Evolutionary conservation across 35 echinoderm and acorn worm genomes (phyloP), one percentile per base, ranked within the genome.

Genomic region (Holothuria glaberrima): DNA sequence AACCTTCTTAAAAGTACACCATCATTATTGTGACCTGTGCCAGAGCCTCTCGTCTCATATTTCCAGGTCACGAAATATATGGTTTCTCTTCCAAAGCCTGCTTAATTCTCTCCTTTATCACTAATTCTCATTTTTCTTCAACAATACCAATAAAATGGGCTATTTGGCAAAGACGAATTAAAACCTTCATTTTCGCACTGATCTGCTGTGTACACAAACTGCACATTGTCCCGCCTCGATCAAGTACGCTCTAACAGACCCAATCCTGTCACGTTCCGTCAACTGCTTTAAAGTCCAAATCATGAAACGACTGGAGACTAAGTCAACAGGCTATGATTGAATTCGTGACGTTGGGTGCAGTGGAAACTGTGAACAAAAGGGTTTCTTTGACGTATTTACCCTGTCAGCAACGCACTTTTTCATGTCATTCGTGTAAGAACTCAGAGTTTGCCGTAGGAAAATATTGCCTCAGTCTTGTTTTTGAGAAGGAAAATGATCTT

Each of bases 161-260:
- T 78, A 78, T 78, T 78, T 78, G 74, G 38, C 74, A 78, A 78
- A 78, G 35, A 78, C 44, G 74, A 78, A 78, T 78, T 78, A 78
- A 28, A 78, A 35, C 74, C 50, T 41, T 48, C 74, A 78, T 78
- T 48, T 78, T 78, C 38, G 44, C 74, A 25, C 74, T 78, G 74
- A 78, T 78, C 74, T 78, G 74, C 74, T 78, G 74, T 78, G 74
- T 48, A 78, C 74, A 78, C 38, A 78, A 78, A 78, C 36, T 78
- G 74, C 36, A 20, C 50, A 78, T 78, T 78, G 74, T 78, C 35
- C 74, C 50, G 41, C 21, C 74, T 78, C 44, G 36, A 78, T 24
- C 27, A 14, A 9, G 74, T 48, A 41, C 36, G 35, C 44, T 25
- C 35, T 48, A 48, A 78, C 74, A 78, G 74, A 48, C 74, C 74